Base-by-base conservation (phyloP, 1,140 invertebrate genomes). In the Tribolium madens region DNA sequence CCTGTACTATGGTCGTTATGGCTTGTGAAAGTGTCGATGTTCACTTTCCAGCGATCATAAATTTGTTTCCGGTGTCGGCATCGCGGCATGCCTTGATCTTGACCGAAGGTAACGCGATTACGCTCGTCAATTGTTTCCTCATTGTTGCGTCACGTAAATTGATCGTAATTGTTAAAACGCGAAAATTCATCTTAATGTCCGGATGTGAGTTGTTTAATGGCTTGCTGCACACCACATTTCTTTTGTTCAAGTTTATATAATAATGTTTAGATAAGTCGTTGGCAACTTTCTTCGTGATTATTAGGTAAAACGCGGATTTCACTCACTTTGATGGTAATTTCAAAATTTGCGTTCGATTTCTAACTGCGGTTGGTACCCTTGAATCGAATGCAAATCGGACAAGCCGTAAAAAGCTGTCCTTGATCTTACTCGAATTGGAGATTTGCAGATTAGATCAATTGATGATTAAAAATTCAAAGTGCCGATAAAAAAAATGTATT, bases 41-140 rank as follows among this genome's bases (percentile, higher is more conserved):
- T n/a, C n/a, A n/a, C n/a, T n/a, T n/a, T n/a, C n/a, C n/a, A n/a
- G n/a, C n/a, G n/a, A n/a, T n/a, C n/a, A n/a, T n/a, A n/a, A n/a
- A n/a, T n/a, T n/a, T n/a, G n/a, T n/a, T n/a, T n/a, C n/a, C n/a
- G n/a, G n/a, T n/a, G n/a, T n/a, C n/a, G n/a, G n/a, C n/a, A n/a
- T n/a, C n/a, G 36, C n/a, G 36, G 36, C 36, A 42, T 42, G 36
- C 33, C 53, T 60, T 60, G 18, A 60, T 31, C 53, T 12, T 60
- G 53, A 60, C 17, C 26, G 17, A 26, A 60, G 18, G 17, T 31
- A 17, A 17, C 18, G 12, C 26, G 9, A 60, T 60, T 6, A 2
- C 36, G 36, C n/a, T n/a, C 36, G 36, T 42, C 36, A 42, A 42
- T 42, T 42, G 36, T 42, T 42, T 42, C 36, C 36, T 42, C 36